Percentiles rank a stretch among this genome's conserved stretches.
phyloP scores from a whole-genome alignment of 37 sponge, comb jelly and placozoan species.

The Mnemiopsis leidyi region DNA sequence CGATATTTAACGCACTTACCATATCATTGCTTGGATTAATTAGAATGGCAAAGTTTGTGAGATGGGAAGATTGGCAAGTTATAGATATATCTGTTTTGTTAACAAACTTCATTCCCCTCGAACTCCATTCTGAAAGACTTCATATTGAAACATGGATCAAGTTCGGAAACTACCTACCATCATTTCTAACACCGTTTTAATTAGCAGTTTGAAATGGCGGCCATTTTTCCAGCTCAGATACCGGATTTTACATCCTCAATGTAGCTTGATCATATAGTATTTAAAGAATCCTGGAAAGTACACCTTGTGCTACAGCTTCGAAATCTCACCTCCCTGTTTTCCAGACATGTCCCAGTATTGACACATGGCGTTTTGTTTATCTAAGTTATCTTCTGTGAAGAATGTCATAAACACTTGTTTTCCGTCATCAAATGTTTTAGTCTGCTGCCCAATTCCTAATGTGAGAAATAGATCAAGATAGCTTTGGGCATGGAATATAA shows the following conservation, averaged over 20 bases:
- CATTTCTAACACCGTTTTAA: too few species aligned
- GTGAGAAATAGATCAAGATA: too few species aligned
- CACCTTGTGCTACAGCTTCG: too few species aligned
- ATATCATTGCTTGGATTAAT: slow-evolving; percentile 10
- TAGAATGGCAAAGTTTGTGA: slow-evolving; percentile 47
- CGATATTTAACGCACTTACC: too few species aligned
- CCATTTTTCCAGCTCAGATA: too few species aligned
- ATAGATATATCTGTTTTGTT: not conserved
- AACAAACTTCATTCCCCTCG: not conserved
- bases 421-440: not conserved
- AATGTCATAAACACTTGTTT: not conserved
- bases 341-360: not conserved
- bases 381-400: not conserved
- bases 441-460: not conserved
- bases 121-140: slow-evolving; percentile 40
- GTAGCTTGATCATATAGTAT: too few species aligned
- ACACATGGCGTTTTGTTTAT: not conserved
- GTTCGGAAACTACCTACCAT: too few species aligned
- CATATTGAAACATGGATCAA: too few species aligned
- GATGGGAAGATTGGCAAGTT: not conserved
- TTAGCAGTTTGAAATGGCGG: too few species aligned
- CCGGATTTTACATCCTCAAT: too few species aligned
- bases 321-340: not conserved
- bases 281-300: too few species aligned
- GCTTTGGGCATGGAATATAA: too few species aligned